phyloP scores from a whole-genome alignment of 2,888 invertebrate species.

The Deilephila porcellus region DNA sequence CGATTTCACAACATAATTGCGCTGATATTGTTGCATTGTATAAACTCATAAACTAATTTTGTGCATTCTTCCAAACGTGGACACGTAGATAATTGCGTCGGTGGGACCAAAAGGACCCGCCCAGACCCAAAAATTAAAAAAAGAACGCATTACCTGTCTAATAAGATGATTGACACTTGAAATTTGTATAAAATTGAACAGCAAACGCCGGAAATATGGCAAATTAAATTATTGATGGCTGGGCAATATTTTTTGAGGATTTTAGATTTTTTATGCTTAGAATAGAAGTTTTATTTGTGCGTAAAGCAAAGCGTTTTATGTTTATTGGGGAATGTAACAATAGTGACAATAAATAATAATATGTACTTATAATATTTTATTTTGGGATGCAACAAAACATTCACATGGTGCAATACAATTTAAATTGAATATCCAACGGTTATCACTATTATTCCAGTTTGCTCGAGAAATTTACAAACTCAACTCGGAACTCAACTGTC shows the following conservation, averaged over 20 bases:
- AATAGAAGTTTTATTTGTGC: not conserved
- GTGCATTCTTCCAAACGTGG: conserved; percentile 57
- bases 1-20: conserved; percentile 75
- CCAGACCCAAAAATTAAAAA: conserved; percentile 32
- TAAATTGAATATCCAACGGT: not conserved
- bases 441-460: not conserved
- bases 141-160: conserved; percentile 68
- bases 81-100: conserved; percentile 64
- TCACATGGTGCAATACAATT: no score
- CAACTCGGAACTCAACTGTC: no score
- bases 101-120: conserved; percentile 60
- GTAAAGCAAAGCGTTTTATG: not conserved
- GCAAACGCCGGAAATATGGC: conserved; percentile 51
- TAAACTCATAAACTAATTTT: conserved; percentile 81
- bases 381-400: no score
- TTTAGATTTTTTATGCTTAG: not conserved
- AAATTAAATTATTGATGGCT: conserved; percentile 14
- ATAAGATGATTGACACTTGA: conserved; percentile 81
- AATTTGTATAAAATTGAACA: conserved; percentile 58
- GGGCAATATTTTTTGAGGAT: not conserved
- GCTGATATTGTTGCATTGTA: conserved; percentile 71
- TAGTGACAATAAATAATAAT: no score
- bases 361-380: no score
- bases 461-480: no score
- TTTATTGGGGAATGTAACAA: not conserved